phyloP scores from a whole-genome alignment of 2,797 vertebrate species.

The Eulemur rubriventer region DNA sequence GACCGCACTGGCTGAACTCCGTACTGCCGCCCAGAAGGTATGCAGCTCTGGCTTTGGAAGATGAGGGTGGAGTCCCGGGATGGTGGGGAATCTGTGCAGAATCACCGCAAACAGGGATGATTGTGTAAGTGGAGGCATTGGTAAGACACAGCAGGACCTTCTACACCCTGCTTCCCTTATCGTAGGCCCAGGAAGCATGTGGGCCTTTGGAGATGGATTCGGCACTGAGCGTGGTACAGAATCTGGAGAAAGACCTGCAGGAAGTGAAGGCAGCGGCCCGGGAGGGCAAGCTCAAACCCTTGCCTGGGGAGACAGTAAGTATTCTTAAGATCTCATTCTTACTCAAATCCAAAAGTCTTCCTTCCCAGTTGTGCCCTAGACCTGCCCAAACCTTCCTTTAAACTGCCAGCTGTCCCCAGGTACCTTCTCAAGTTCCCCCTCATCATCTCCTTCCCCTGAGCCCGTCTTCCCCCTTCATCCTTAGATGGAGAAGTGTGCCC shows the following conservation, averaged over 20 bases:
- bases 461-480: background rate
- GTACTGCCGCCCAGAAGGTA: constrained; percentile 97
- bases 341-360: background rate
- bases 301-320: constrained; percentile 96
- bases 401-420: background rate
- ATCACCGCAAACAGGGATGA: background rate
- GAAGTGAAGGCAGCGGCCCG: constrained; percentile 95
- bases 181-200: constrained; percentile 96
- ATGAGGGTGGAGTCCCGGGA: background rate
- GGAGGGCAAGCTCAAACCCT: constrained; percentile 93
- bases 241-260: constrained; percentile 94
- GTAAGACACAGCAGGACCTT: background rate
- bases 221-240: constrained; percentile 92
- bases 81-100: background rate
- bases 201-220: constrained; percentile 98
- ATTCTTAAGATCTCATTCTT: background rate
- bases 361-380: background rate
- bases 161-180: background rate
- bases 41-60: background rate
- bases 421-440: background rate
- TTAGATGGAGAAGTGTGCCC: constrained; percentile 96
- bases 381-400: background rate
- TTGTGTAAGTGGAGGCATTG: background rate
- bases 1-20: constrained; percentile 92
- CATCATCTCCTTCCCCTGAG: background rate